Conservation (phyloP, 2,797 vertebrate genomes). For the Diplodus sargus region DNA sequence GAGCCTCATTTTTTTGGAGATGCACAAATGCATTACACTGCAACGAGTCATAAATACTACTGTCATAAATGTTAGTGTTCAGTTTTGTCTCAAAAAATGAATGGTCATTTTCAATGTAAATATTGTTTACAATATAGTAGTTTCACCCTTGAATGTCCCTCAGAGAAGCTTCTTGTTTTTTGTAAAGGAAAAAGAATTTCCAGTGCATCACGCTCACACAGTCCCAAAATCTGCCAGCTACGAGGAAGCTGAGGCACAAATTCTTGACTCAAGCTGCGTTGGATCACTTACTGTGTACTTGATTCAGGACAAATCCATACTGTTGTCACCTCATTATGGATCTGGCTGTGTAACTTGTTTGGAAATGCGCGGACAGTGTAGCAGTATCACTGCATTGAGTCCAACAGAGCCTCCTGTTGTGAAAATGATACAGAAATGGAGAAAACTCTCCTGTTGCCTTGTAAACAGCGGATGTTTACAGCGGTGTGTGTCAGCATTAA, state of each 20-base stretch:
- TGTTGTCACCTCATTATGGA: slow-evolving; percentile 45
- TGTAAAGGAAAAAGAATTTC: background rate
- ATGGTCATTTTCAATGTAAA: background rate
- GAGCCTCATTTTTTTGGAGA: background rate
- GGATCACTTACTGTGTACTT: slow-evolving; percentile 28
- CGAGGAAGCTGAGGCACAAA: slow-evolving; percentile 10
- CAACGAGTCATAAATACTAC: background rate
- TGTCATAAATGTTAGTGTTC: background rate
- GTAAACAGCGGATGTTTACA: slow-evolving; percentile 4
- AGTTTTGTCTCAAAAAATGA: background rate
- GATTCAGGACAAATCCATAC: slow-evolving; percentile 48
- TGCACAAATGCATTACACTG: background rate
- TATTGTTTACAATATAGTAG: background rate
- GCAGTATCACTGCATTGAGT: slow-evolving; percentile 12
- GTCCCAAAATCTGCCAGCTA: background rate
- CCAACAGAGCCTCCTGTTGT: slow-evolving; percentile 20
- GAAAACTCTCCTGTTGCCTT: slow-evolving; percentile 8
- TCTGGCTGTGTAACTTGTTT: slow-evolving; percentile 35
- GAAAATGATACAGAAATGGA: slow-evolving; percentile 7
- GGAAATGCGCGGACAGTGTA: background rate
- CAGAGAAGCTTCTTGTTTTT: background rate
- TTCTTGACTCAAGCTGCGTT: slow-evolving; percentile 3
- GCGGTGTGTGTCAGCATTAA: slow-evolving; percentile 16
- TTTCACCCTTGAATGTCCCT: too few relatives aligned
- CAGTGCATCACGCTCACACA: background rate